phyloP scores from a whole-genome alignment of 2,797 vertebrate species.

The Pyrocephalus nanus region DNA sequence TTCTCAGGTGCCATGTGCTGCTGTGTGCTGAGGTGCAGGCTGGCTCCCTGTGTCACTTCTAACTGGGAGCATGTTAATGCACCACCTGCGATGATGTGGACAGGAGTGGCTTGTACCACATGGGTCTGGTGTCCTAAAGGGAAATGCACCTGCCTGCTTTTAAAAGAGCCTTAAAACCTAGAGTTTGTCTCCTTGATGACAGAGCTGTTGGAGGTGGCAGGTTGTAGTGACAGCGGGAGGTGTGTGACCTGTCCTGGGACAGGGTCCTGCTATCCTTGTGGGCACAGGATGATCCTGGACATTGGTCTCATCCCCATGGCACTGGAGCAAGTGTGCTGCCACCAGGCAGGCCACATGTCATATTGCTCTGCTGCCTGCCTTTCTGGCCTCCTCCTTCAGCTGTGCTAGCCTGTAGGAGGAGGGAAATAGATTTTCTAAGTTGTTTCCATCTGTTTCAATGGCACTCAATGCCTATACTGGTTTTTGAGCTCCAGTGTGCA shows the following conservation, averaged over 20 bases:
- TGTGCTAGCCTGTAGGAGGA: not conserved
- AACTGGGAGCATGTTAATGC: not conserved
- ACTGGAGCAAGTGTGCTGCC: not conserved
- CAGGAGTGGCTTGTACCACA: not conserved
- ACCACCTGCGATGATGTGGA: not conserved
- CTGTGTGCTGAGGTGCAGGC: not conserved
- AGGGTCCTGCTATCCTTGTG: not conserved
- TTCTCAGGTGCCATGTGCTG: not conserved
- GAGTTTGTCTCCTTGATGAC: not conserved
- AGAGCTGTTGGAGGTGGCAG: not conserved
- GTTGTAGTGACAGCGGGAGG: no score
- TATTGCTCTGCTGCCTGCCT: not conserved
- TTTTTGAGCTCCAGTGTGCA: not conserved
- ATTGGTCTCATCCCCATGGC: fast-evolving
- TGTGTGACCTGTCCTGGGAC: not conserved
- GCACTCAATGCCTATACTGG: not conserved
- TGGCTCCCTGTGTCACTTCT: not conserved
- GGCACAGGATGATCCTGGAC: no score
- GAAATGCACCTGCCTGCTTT: not conserved
- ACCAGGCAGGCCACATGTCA: fast-evolving
- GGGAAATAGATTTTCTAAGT: not conserved
- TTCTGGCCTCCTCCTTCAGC: not conserved
- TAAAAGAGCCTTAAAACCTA: not conserved
- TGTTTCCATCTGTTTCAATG: not conserved
- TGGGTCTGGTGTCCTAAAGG: not conserved